phyloP scores from a whole-genome alignment of 2,888 invertebrate species.

The Chirona hameri region DNA sequence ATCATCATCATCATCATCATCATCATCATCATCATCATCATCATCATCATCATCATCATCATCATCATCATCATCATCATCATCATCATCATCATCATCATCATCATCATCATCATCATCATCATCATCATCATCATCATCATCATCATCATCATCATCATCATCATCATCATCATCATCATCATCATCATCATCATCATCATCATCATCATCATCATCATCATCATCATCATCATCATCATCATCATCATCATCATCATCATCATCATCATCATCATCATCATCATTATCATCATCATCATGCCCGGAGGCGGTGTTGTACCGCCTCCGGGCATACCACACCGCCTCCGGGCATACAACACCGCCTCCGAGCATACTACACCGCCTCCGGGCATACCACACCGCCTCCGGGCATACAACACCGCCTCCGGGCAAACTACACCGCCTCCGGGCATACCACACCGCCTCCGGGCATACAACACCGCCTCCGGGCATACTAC shows the following conservation, averaged over 20 bases:
- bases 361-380: too few relatives aligned
- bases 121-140: conserved; percentile 22
- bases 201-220: conserved; percentile 22
- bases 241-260: conserved; percentile 22
- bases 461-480: too few relatives aligned
- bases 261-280: conserved; percentile 22
- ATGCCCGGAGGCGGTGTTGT: too few relatives aligned
- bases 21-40: conserved; percentile 22
- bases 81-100: not conserved
- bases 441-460: too few relatives aligned
- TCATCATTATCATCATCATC: conserved; percentile 22
- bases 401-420: too few relatives aligned
- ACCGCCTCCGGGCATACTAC: too few relatives aligned
- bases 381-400: too few relatives aligned
- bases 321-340: too few relatives aligned
- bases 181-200: conserved; percentile 22
- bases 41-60: not conserved
- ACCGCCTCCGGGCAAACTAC: too few relatives aligned
- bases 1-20: not conserved
- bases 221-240: conserved; percentile 22
- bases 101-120: conserved; percentile 12
- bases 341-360: too few relatives aligned
- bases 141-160: conserved; percentile 22
- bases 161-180: conserved; percentile 22
- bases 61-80: not conserved